Evolutionary conservation across 2,888 invertebrate species (phyloP).

Genomic region (Microctonus aethiopoides): DNA sequence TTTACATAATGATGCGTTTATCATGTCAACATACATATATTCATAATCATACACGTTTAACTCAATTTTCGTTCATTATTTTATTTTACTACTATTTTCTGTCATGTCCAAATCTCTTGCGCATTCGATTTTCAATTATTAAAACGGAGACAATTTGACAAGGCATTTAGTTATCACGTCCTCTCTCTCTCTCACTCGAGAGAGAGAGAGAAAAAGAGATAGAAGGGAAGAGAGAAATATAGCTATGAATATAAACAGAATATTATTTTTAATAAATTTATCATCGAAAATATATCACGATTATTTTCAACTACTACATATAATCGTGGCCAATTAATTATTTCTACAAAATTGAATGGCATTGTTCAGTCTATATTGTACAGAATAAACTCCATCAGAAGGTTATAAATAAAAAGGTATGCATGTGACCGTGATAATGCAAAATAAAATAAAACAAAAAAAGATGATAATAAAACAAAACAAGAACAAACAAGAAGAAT

Average conservation of each 20-base stretch:
- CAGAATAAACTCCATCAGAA: background rate
- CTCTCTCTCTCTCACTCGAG: background rate
- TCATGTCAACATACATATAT: constrained; percentile 24
- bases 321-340: background rate
- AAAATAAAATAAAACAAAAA: background rate
- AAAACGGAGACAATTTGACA: background rate
- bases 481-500: constrained; percentile 34
- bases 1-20: constrained; percentile 37
- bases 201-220: too few species aligned
- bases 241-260: background rate
- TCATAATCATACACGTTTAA: background rate
- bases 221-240: too few species aligned
- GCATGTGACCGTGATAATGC: background rate
- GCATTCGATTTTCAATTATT: constrained; percentile 12
- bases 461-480: constrained; percentile 7
- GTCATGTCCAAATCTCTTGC: background rate
- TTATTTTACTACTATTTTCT: constrained; percentile 18
- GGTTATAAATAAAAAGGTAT: background rate
- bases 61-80: constrained; percentile 11
- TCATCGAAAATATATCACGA: background rate
- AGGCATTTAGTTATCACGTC: constrained; percentile 7
- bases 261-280: background rate
- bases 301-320: background rate
- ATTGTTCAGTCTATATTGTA: background rate
- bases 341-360: background rate